Conservation (phyloP, 2,888 invertebrate species). For the Lithosia quadra region DNA sequence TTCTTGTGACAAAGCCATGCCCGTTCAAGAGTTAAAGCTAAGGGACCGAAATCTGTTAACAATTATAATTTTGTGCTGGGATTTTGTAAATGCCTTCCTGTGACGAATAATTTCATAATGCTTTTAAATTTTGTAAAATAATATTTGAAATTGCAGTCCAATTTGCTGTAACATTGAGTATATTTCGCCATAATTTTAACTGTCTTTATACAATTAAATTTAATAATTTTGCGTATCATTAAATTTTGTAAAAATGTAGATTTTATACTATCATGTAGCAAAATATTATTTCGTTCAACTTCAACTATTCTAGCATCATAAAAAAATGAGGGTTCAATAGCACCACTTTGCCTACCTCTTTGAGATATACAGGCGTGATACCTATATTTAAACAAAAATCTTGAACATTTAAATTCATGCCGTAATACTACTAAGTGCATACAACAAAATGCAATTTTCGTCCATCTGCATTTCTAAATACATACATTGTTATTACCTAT, state of each 20-base stretch:
- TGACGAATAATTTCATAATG: constrained; percentile 29
- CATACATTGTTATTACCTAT: too few species aligned
- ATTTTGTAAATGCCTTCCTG: constrained; percentile 38
- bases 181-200: constrained; percentile 56
- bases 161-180: not conserved
- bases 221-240: not conserved
- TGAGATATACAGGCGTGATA: not conserved
- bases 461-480: too few species aligned
- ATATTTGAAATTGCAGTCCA: constrained; percentile 29
- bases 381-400: too few species aligned
- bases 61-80: constrained; percentile 41
- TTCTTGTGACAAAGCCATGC: constrained; percentile 25
- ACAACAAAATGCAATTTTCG: too few species aligned
- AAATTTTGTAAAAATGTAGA: not conserved
- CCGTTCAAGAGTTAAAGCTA: constrained; percentile 29
- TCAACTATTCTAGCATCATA: too few species aligned
- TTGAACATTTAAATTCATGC: too few species aligned
- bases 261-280: not conserved
- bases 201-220: not conserved
- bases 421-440: too few species aligned
- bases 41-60: constrained; percentile 37
- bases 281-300: too few species aligned
- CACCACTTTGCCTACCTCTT: not conserved
- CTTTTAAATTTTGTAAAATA: constrained; percentile 5
- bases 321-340: too few species aligned